Base-by-base conservation (phyloP, 2,888 invertebrate species). In the Ectemnius lituratus region DNA sequence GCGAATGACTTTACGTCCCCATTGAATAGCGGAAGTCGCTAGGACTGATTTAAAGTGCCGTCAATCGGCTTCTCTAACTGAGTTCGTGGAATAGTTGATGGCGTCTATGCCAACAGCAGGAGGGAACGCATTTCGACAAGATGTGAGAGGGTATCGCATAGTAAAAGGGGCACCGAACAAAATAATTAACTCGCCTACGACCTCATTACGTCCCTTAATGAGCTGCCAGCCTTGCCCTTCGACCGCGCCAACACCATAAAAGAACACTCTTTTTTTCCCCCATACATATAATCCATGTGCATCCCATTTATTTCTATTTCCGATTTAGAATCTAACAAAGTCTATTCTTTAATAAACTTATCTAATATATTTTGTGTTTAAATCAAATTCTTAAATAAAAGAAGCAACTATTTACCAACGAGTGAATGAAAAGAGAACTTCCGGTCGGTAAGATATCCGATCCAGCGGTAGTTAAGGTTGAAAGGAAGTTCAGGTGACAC, bases 121-220 rank as follows among this genome's bases (percentile, higher is more conserved):
- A 47, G 13, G 1, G 47, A 2, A 47, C 16, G 16, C 8, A 5
- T 52, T 52, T 52, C 27, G 52, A 62, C 64, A 52, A 57, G 61
- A 56, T 28, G 57, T 62, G 67, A 70, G 70, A 52, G 61, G 37
- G 23, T 23, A 23, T 3, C 23, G 23, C 2, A 23, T 23, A 23
- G 23, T 23, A 23, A 23, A 23, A 23, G 23, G 23, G 23, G 23
- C 23, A 23, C 23, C 23, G 23, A 23, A 23, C 56, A 78, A 78
- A 79, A 86, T 87, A 87, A 87, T 87, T 87, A 87, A 87, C 84
- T 68, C 79, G 79, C 73, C 61, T 78, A 84, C 84, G 86, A 87
- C 80, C 84, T 87, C 86, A 87, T 87, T 87, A 87, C 79, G 82
- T 70, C 68, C 56, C 78, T 16, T 52, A 52, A 52, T 52, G 52